Evolutionary conservation across 53 echinoderm and acorn worm species (phyloP).

Genomic region (Temnopleurus reevesii): DNA sequence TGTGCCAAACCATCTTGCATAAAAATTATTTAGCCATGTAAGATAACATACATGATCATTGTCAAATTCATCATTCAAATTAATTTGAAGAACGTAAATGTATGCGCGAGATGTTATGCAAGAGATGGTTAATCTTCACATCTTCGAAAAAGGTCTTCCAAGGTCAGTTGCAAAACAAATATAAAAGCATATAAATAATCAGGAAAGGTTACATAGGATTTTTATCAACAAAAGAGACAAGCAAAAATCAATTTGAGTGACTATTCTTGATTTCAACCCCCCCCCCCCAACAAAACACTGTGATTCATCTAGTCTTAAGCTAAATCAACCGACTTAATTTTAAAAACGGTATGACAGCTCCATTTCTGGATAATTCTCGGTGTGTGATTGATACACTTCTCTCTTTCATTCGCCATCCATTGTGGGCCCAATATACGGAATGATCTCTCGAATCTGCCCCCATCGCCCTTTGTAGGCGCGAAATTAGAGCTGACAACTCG

Average conservation of each 20-base stretch:
- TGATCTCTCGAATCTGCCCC: constrained; percentile 6
- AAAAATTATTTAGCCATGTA: too few relatives aligned
- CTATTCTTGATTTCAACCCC: not conserved
- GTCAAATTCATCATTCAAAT: too few relatives aligned
- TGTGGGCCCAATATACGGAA: constrained; percentile 6
- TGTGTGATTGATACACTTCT: constrained; percentile 18
- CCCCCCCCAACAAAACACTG: not conserved
- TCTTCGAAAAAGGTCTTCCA: too few relatives aligned
- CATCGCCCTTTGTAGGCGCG: constrained; percentile 30
- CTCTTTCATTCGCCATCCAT: not conserved
- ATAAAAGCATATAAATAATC: not conserved
- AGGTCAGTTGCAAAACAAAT: not conserved
- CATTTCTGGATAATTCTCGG: constrained; percentile 1
- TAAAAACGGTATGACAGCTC: constrained; percentile 19
- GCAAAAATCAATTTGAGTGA: not conserved
- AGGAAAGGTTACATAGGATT: not conserved
- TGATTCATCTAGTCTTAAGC: not conserved
- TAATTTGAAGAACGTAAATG: too few relatives aligned
- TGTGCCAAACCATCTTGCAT: too few relatives aligned
- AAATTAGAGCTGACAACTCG: constrained; percentile 32
- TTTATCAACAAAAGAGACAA: not conserved
- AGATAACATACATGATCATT: too few relatives aligned
- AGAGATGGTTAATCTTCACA: too few relatives aligned
- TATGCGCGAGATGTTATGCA: too few relatives aligned
- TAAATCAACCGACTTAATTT: not conserved